Evolutionary conservation across 2,797 vertebrate species (phyloP), one percentile per base, ranked within the genome.

Genomic region (Centropyge bicolor): DNA sequence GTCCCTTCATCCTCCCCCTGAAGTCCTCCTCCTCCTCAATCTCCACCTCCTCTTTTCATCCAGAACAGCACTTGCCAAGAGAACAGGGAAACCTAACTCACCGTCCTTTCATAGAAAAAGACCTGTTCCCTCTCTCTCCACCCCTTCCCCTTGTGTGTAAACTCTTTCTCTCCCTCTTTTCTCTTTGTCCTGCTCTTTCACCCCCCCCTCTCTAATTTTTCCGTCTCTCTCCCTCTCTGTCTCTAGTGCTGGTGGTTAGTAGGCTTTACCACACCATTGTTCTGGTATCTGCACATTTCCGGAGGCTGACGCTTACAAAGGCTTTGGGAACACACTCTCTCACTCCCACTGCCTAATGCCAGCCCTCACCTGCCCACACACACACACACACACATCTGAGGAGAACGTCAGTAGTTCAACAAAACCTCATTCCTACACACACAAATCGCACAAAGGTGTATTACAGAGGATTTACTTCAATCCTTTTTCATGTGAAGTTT

Each of bases 251-350:
- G 83, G 51, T 88, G 78, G 89, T 86, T 91, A 63, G 80, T 60
- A 76, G 86, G 87, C 85, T 92, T 91, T 91, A 74, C 69, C 9
- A 45, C 86, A 66, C 88, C 87, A 92, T 95, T 95, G 94, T 95
- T 94, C 90, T 86, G 63, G 11, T 67, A 91, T 88, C 89, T 65
- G 68, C 88, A 86, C 89, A 92, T 88, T 94, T 95, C 93, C 92
- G 89, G 91, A 87, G 89, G 83, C 89, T 84, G 87, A 24, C 12
- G 81, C 86, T 87, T 77, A 85, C 83, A 88, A 87, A 90, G 74
- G 66, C 79, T 56, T 67, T 31, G 24, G 73, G 76, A 76, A 80
- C 88, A 86, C 79, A 69, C 81, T 82, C 76, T 54, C 80, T 76
- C 67, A 66, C 78, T 76, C 68, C 70, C 72, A 49, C 79, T 76